Evolutionary conservation across 2,797 vertebrate species (phyloP), one percentile per base, ranked within the genome.

Genomic region (Melopsittacus undulatus): DNA sequence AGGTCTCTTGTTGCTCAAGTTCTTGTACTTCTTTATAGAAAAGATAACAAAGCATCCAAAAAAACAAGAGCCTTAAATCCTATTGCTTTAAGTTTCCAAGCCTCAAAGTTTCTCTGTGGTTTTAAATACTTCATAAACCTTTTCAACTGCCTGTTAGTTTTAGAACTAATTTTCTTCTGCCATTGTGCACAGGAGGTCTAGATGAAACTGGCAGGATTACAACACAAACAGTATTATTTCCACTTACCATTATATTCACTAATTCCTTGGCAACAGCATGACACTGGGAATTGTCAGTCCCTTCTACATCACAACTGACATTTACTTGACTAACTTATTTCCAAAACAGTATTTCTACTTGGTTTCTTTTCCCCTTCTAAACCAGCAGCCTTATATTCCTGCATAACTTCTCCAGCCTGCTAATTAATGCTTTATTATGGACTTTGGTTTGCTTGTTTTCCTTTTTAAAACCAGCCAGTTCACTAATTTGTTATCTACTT

Each of bases 141-240:
- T 90, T 57, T 45, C 69, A 92, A 45, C 19, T 57, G 11, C 19
- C 9, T 56, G 3, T 48, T 68, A 24, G 10, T 40, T 82, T 68
- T 23, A 82, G 26, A 89, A 82, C 26, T 30, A 11, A 10, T 54
- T 56, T 78, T 86, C 68, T 92, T 63, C 42, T 76, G 20, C 0
- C 19, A 42, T 46, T 66, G 26, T 42, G 26, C 34, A 40, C 32
- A 79, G 19, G 20, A 80, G 23, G 26, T 87, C 83, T 54, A 51
- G 46, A 70, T 4, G 2, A 69, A 77, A 34, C 5, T 74, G 30
- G 43, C 52, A 48, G 18, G 10, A 70, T 63, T 59, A 70, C 69
- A 93, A 76, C 29, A 74, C 30, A 46, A 87, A 83, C 46, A 80
- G 16, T 29, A 66, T 49, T 87, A 87, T 38, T 92, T 90, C 38